Conservation (phyloP, 2,113 vertebrate species). For the Petroica traversi region DNA sequence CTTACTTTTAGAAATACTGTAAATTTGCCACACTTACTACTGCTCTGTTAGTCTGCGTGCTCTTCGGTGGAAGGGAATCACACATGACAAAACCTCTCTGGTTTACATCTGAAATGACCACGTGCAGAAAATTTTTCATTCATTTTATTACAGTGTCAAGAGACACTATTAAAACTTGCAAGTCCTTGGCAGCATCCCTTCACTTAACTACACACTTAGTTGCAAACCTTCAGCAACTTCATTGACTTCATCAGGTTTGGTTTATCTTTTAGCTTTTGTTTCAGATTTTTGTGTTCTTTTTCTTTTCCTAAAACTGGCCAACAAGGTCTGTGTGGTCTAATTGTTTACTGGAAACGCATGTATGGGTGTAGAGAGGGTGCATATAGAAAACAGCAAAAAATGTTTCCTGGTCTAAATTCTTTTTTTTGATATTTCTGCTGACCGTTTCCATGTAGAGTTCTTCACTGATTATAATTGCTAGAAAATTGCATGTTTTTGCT, state of each 20-base stretch:
- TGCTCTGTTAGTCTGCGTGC: not conserved
- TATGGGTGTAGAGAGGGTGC: not conserved
- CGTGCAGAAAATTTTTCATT: not conserved
- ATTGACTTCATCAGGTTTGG: not conserved
- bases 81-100: not conserved
- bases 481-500: slow-evolving; percentile 63
- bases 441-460: slow-evolving; percentile 26
- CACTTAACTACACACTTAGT: not conserved
- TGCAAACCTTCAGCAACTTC: not conserved
- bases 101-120: not conserved
- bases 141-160: not conserved
- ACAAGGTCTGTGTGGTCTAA: not conserved
- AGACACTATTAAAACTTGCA: not conserved
- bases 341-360: not conserved
- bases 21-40: not conserved
- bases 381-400: not conserved
- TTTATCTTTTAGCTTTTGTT: not conserved
- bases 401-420: not conserved
- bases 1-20: not conserved
- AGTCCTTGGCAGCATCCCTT: not conserved
- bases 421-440: slow-evolving; percentile 18
- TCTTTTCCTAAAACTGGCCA: not conserved
- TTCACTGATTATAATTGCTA: slow-evolving; percentile 59
- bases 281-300: not conserved
- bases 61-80: not conserved